Conservation (phyloP, 2,888 invertebrate species). For the Griposia aprilina region DNA sequence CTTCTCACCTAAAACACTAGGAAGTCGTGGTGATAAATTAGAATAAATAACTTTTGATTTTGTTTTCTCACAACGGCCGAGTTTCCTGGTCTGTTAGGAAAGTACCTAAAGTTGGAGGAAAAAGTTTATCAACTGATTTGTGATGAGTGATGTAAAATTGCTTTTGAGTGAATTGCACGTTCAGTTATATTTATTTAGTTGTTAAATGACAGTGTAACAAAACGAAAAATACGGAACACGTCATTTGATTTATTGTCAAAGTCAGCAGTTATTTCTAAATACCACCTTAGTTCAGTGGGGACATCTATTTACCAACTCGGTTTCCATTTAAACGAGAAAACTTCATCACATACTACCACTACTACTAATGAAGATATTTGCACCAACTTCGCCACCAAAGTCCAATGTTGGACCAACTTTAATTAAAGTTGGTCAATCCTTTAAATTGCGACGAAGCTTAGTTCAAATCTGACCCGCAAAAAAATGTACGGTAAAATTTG, state of each 20-base stretch:
- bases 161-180: not conserved
- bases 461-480: slow-evolving; percentile 32
- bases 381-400: slow-evolving; percentile 6
- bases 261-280: not conserved
- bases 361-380: slow-evolving; percentile 11
- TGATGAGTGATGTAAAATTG: not conserved
- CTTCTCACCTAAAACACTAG: not conserved
- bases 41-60: not conserved
- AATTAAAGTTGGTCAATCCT: slow-evolving; percentile 49
- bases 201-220: not conserved
- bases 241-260: not conserved
- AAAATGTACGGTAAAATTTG: slow-evolving; percentile 43
- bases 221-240: not conserved
- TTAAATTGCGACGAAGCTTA: slow-evolving; percentile 20
- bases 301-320: not conserved
- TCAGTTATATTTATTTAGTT: not conserved
- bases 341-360: not conserved
- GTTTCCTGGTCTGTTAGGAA: not conserved
- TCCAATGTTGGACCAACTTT: slow-evolving; percentile 32
- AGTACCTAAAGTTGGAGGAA: not conserved
- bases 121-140: not conserved
- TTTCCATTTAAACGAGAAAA: not conserved
- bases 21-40: not conserved
- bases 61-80: not conserved
- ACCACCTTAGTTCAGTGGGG: not conserved